Conservation (phyloP, 92 coral and sea anemone genomes). For the Siderastrea radians region DNA sequence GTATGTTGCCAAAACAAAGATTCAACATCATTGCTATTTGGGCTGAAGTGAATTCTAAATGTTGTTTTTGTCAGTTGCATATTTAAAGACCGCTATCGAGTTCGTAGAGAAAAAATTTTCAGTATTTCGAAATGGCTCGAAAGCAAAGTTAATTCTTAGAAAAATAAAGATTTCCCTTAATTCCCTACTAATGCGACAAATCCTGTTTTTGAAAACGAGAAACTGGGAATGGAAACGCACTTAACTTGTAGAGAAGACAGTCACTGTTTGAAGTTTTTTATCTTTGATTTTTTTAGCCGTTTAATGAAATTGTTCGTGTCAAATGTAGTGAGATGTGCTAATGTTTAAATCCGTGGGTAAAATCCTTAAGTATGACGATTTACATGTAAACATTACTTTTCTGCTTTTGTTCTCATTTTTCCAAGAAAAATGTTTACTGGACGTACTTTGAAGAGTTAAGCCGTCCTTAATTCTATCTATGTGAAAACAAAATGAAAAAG, state of each 20-base stretch:
- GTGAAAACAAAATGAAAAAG: no score
- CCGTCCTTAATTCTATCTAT: no score
- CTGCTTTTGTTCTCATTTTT: no score
- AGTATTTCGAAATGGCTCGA: neutral
- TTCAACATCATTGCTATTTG: neutral
- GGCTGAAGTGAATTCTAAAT: neutral
- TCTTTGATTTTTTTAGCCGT: neutral
- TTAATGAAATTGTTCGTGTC: neutral
- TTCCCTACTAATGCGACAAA: neutral
- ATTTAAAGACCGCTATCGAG: neutral
- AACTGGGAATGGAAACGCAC: neutral
- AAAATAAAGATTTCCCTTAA: neutral
- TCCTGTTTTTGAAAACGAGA: neutral
- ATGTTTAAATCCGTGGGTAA: no score
- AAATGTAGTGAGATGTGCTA: no score
- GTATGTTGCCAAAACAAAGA: slow-evolving; percentile 22
- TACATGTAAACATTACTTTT: no score
- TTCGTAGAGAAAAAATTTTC: neutral
- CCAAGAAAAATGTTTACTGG: no score
- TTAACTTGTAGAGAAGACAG: neutral
- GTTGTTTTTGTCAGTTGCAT: neutral
- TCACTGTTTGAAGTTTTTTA: neutral
- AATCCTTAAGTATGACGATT: no score
- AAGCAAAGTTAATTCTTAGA: neutral
- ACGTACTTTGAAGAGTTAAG: no score